phyloP scores from a whole-genome alignment of 2,888 invertebrate species.

The Leucophora obtusa region DNA sequence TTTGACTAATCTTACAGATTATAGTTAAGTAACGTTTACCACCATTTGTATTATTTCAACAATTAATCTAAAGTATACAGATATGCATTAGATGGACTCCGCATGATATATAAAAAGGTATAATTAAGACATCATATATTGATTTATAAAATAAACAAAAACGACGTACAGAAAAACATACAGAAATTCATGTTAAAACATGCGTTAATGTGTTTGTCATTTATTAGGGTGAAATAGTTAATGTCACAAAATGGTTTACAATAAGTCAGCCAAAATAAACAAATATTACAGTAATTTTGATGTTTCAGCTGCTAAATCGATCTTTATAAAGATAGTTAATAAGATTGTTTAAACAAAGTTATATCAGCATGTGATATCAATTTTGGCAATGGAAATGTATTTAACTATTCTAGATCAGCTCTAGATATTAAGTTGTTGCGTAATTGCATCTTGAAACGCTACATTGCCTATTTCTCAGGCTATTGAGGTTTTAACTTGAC shows the following conservation, averaged over 20 bases:
- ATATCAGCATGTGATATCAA: not conserved
- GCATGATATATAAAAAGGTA: not conserved
- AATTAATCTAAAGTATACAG: not conserved
- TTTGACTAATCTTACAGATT: constrained; percentile 33
- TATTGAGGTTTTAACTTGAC: no score
- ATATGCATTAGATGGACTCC: not conserved
- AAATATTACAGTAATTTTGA: not conserved
- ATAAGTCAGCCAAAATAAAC: not conserved
- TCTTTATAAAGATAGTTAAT: not conserved
- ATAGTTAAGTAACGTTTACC: constrained; percentile 21
- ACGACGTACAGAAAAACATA: not conserved
- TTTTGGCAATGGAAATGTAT: no score
- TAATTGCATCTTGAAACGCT: no score
- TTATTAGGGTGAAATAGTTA: constrained; percentile 2
- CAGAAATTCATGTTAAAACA: constrained; percentile 15
- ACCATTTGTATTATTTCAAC: not conserved
- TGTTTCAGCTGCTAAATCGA: not conserved
- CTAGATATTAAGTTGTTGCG: no score
- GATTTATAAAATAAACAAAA: constrained; percentile 21
- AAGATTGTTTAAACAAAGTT: not conserved
- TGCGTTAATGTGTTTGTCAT: constrained; percentile 35
- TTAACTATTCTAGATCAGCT: no score
- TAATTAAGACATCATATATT: constrained; percentile 49
- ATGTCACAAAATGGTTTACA: not conserved
- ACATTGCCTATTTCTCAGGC: no score